These are phyloP conservation scores for Ypsolopha sequella DNA, from an alignment of 2,888 invertebrate species.

Conservation along the genomic window DNA sequence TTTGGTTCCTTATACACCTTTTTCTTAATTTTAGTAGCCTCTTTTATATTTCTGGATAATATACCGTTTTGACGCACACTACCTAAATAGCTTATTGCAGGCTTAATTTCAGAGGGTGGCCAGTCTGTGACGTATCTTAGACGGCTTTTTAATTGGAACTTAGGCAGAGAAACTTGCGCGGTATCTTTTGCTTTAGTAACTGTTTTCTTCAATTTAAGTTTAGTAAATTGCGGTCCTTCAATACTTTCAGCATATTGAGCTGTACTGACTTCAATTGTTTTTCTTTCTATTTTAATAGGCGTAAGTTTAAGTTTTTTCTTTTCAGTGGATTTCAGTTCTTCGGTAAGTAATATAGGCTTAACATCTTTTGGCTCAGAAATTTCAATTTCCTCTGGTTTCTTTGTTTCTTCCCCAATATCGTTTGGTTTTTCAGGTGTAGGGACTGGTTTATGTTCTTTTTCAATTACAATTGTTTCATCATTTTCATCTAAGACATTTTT, in stretches of 20 bases:
- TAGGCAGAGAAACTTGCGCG: slow-evolving; percentile 65
- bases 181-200: slow-evolving; percentile 55
- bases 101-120: slow-evolving; percentile 70
- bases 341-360: too few relatives aligned
- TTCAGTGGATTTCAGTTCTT: slow-evolving; percentile 12
- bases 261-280: slow-evolving; percentile 73
- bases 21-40: slow-evolving; percentile 75
- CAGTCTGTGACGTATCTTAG: slow-evolving; percentile 73
- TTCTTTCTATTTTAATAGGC: slow-evolving; percentile 74
- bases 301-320: slow-evolving; percentile 33
- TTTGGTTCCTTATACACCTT: slow-evolving; percentile 69
- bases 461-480: too few relatives aligned
- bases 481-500: too few relatives aligned
- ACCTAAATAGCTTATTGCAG: slow-evolving; percentile 63
- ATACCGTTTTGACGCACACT: slow-evolving; percentile 74
- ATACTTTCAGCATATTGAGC: slow-evolving; percentile 73
- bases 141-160: slow-evolving; percentile 79
- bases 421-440: too few relatives aligned
- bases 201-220: slow-evolving; percentile 78
- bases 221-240: slow-evolving; percentile 73
- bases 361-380: too few relatives aligned
- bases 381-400: too few relatives aligned
- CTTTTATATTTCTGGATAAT: slow-evolving; percentile 78
- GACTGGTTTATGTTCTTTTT: too few relatives aligned
- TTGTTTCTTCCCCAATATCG: too few relatives aligned